Evolutionary conservation across 2,113 vertebrate species (phyloP).

Genomic region (Sterrhoptilus dennistouni): DNA sequence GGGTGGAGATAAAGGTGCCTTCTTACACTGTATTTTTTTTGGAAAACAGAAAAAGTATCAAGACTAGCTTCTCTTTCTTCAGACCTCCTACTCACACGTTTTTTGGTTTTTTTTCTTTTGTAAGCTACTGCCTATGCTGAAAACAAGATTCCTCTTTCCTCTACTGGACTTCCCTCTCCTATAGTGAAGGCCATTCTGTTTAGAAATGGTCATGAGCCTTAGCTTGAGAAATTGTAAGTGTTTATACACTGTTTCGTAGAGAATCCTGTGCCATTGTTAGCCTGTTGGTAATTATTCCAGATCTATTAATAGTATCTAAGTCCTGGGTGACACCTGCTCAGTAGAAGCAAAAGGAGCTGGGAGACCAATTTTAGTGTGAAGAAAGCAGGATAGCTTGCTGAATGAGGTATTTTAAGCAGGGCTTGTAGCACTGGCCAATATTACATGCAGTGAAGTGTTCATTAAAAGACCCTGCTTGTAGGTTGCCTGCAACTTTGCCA

Average conservation of each 20-base stretch:
- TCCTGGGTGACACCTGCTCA: neutral
- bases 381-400: neutral
- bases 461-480: neutral
- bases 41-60: neutral
- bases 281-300: neutral
- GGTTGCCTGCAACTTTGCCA: neutral
- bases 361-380: neutral
- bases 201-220: neutral
- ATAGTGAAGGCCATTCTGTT: neutral
- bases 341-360: neutral
- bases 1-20: neutral
- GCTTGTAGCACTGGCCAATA: neutral
- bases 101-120: neutral
- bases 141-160: neutral
- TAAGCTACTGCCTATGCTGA: neutral
- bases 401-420: neutral
- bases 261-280: neutral
- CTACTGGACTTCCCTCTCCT: neutral
- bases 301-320: neutral
- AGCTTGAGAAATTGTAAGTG: neutral
- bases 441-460: neutral
- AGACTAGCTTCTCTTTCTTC: neutral
- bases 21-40: neutral
- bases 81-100: neutral
- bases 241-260: neutral